phyloP scores from a whole-genome alignment of 2,797 vertebrate species.

The Enteromius paludinosus region DNA sequence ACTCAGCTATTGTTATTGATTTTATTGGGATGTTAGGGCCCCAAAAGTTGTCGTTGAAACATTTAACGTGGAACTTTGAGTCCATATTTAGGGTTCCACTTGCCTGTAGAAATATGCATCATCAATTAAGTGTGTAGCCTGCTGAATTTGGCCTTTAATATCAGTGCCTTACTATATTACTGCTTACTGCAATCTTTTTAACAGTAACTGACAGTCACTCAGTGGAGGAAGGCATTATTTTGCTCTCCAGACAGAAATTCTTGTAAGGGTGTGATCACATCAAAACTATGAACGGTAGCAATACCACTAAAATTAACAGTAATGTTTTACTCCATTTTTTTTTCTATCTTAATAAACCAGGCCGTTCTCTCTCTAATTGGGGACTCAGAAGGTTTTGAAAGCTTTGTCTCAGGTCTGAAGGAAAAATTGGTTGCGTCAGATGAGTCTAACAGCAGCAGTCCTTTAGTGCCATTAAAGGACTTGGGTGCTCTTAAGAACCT shows the following conservation, averaged over 20 bases:
- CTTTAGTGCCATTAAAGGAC: slow-evolving; percentile 44
- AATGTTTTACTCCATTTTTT: not conserved
- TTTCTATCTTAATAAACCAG: slow-evolving; percentile 37
- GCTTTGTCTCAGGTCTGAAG: slow-evolving; percentile 56
- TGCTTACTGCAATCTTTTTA: not conserved
- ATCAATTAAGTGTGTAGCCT: not conserved
- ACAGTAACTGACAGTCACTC: not conserved
- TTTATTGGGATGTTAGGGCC: no score
- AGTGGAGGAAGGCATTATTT: not conserved
- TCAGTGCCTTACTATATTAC: not conserved
- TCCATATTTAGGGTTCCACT: not conserved
- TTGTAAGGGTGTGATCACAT: not conserved
- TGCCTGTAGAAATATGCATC: not conserved
- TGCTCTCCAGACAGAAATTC: not conserved
- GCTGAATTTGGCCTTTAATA: not conserved
- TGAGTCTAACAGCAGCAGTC: slow-evolving; percentile 15
- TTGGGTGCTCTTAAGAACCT: slow-evolving; percentile 51
- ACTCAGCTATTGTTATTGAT: no score
- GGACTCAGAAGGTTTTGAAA: slow-evolving; percentile 45
- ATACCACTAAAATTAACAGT: not conserved
- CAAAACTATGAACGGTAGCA: not conserved
- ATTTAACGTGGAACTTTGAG: no score
- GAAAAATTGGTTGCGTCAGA: slow-evolving; percentile 46
- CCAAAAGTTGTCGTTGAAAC: no score
- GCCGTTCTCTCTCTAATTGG: slow-evolving; percentile 54